A percentile compares a stretch with the other conserved stretches of the same genome.
Conservation (phyloP, 2,888 invertebrate genomes). For the Drepana falcataria region DNA sequence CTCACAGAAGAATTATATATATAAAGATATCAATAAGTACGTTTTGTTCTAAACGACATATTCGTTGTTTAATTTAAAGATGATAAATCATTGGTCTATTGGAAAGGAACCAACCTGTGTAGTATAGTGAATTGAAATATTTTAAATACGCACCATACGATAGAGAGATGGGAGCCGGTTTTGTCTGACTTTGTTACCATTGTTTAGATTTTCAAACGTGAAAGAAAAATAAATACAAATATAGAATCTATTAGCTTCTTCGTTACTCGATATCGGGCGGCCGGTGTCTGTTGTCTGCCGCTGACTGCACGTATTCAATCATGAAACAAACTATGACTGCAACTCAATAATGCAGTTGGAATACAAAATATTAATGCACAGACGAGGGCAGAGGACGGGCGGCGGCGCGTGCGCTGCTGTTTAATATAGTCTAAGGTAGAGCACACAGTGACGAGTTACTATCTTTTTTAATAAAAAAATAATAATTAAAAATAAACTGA, state of each 20-base stretch:
- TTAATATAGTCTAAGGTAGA: slow-evolving; percentile 26
- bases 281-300: slow-evolving; percentile 19
- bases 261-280: background rate
- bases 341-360: slow-evolving; percentile 39
- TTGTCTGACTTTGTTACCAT: no score
- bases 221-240: background rate
- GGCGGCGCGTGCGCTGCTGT: slow-evolving; percentile 31
- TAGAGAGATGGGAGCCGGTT: no score
- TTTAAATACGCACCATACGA: no score
- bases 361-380: slow-evolving; percentile 33
- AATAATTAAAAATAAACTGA: no score
- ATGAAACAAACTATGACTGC: slow-evolving; percentile 33
- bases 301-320: slow-evolving; percentile 18
- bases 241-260: background rate
- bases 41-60: no score
- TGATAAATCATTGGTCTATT: no score
- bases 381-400: slow-evolving; percentile 30
- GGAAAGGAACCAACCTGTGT: no score
- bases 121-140: no score
- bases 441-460: slow-evolving; percentile 11
- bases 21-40: no score
- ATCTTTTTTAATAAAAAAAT: slow-evolving; percentile 6
- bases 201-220: background rate
- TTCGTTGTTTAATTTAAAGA: no score
- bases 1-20: no score